phyloP scores from a whole-genome alignment of 1,140 invertebrate species.

The Coelopa frigida region DNA sequence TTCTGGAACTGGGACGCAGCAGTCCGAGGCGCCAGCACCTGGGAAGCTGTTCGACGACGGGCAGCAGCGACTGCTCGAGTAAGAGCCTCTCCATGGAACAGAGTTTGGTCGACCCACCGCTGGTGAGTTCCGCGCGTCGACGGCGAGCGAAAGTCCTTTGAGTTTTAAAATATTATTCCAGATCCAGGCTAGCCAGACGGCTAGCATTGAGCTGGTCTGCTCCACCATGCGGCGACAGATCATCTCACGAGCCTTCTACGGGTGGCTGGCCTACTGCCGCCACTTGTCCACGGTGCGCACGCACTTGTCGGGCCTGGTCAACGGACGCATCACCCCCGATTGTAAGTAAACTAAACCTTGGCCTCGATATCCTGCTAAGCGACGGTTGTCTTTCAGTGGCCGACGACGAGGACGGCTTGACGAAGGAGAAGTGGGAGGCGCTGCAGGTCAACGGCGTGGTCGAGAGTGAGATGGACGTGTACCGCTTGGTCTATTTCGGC shows the following conservation, averaged over 20 bases:
- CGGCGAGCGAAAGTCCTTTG: too few species aligned
- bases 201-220: constrained; percentile 63
- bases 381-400: constrained; percentile 47
- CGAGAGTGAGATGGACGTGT: constrained; percentile 60
- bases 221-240: constrained; percentile 88
- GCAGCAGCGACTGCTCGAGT: constrained; percentile 24
- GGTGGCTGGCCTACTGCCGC: constrained; percentile 86
- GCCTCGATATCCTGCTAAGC: background rate
- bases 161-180: background rate
- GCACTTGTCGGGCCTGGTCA: constrained; percentile 77
- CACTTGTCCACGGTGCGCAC: constrained; percentile 83
- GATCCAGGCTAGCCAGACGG: constrained; percentile 38
- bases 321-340: constrained; percentile 53
- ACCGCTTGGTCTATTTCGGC: constrained; percentile 74
- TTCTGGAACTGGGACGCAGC: constrained; percentile 19
- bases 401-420: constrained; percentile 52
- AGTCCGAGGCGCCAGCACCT: constrained; percentile 22
- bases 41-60: constrained; percentile 24
- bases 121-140: too few species aligned
- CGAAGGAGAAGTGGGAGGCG: constrained; percentile 57
- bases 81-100: constrained; percentile 25
- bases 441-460: constrained; percentile 55
- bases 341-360: constrained; percentile 34
- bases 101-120: constrained; percentile 10
- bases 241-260: constrained; percentile 87